phyloP scores from a whole-genome alignment of 2,888 invertebrate species.

The Drosophila pseudotalamancana region DNA sequence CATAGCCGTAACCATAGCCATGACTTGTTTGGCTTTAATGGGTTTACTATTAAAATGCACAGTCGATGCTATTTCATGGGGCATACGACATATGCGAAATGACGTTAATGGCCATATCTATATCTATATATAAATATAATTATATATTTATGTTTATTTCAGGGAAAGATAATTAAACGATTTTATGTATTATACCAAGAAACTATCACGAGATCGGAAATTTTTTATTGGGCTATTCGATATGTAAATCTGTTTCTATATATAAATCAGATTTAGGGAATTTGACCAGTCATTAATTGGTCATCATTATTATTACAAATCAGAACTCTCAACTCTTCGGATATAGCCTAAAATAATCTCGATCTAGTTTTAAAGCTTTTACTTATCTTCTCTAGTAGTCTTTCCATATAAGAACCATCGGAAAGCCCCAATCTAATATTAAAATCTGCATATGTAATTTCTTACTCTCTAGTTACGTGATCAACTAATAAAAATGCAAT shows the following conservation, averaged over 20 bases:
- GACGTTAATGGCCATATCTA: not conserved
- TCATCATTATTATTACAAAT: no score
- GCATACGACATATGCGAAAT: not conserved
- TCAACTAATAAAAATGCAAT: not conserved
- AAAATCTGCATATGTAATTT: no score
- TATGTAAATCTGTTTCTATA: no score
- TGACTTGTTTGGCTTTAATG: conserved; percentile 39
- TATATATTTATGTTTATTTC: no score
- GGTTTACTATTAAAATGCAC: conserved; percentile 22
- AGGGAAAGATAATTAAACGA: not conserved
- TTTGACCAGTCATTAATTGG: no score
- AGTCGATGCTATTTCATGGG: conserved; percentile 9
- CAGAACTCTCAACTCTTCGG: not conserved
- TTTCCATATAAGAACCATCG: no score
- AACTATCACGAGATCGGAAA: no score
- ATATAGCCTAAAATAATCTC: not conserved
- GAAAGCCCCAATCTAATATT: no score
- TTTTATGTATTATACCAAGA: no score
- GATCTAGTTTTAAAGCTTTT: no score
- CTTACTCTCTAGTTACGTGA: not conserved
- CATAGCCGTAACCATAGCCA: not conserved
- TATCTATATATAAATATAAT: not conserved
- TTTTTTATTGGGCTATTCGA: no score
- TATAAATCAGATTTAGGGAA: no score
- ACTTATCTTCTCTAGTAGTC: not conserved